Evolutionary conservation across 2,888 invertebrate genomes (phyloP).

Genomic region (Salticus scenicus): DNA sequence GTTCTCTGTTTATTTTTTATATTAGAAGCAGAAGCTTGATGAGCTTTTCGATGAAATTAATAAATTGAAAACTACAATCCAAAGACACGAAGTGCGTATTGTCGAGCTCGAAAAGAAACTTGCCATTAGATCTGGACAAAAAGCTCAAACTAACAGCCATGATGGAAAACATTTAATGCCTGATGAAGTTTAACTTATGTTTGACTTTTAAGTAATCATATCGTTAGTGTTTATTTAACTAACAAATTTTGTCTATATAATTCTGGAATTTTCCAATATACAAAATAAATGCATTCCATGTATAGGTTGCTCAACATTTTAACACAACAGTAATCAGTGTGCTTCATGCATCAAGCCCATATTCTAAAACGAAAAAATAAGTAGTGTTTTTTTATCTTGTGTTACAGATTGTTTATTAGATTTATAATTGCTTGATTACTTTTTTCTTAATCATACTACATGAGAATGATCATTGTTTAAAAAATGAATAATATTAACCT

Average conservation of each 20-base stretch:
- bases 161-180: slow-evolving; percentile 64
- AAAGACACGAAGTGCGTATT: slow-evolving; percentile 93
- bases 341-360: no score
- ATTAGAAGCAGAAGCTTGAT: slow-evolving; percentile 78
- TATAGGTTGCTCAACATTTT: not conserved
- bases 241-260: not conserved
- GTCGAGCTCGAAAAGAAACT: slow-evolving; percentile 82
- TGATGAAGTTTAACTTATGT: slow-evolving; percentile 65
- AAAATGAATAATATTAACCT: no score
- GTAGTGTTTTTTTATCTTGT: no score
- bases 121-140: slow-evolving; percentile 61
- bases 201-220: not conserved
- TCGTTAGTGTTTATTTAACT: not conserved
- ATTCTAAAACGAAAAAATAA: no score
- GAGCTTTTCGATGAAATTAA: slow-evolving; percentile 89
- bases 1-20: no score
- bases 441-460: no score
- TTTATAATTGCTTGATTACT: no score
- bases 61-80: slow-evolving; percentile 93
- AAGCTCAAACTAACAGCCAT: slow-evolving; percentile 64
- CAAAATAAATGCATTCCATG: not conserved
- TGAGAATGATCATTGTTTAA: no score
- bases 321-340: no score
- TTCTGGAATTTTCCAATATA: not conserved
- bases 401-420: no score